phyloP scores from a whole-genome alignment of 2,888 invertebrate genomes.

The Ophioninae sp. region DNA sequence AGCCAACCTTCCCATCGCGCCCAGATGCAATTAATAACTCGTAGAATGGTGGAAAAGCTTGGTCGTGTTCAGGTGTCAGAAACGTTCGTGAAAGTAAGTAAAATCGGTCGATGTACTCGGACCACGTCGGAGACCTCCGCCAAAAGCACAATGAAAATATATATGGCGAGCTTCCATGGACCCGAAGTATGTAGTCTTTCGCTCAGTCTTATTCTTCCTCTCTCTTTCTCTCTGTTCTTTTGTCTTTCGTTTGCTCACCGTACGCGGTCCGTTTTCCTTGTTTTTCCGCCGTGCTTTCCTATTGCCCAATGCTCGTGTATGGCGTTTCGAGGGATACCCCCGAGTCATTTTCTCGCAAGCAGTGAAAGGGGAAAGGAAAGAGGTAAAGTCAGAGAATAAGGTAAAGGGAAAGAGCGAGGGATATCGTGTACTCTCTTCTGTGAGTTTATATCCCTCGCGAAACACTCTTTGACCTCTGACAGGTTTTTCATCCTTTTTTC shows the following conservation, averaged over 20 bases:
- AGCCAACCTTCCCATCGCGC: neutral
- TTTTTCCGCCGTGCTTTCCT: constrained; percentile 45
- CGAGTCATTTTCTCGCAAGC: constrained; percentile 55
- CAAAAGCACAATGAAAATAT: constrained; percentile 62
- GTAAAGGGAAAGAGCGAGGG: neutral
- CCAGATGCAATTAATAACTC: constrained; percentile 54
- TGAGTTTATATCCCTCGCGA: constrained; percentile 39
- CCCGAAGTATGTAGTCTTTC: constrained; percentile 45
- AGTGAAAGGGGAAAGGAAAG: neutral
- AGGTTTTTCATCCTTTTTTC: constrained; percentile 20
- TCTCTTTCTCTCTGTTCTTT: neutral
- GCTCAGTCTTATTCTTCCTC: neutral
- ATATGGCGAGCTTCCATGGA: constrained; percentile 50
- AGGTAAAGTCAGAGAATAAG: neutral
- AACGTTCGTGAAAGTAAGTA: constrained; percentile 55
- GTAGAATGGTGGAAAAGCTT: constrained; percentile 18
- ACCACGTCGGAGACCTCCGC: constrained; percentile 54
- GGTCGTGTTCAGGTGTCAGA: constrained; percentile 34
- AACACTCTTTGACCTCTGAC: constrained; percentile 58
- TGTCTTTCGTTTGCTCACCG: constrained; percentile 31
- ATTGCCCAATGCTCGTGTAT: constrained; percentile 37
- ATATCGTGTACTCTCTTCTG: constrained; percentile 39
- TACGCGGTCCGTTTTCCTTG: constrained; percentile 23
- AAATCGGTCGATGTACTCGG: constrained; percentile 55
- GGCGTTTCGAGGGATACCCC: constrained; percentile 56